Base-by-base conservation (phyloP, 2,888 invertebrate genomes). In the Ennomos fuscantarius region DNA sequence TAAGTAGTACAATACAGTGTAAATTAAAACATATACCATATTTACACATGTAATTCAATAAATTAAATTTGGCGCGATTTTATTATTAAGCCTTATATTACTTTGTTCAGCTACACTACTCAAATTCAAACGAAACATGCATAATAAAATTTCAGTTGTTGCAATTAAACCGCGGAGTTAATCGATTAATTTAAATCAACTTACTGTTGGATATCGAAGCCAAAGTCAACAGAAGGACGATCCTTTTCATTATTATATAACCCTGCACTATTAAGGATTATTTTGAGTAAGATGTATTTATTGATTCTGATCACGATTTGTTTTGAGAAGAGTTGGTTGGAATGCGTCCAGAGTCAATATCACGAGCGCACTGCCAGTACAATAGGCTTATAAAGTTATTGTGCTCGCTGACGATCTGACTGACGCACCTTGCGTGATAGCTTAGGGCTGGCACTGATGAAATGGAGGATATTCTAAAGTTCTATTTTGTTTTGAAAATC, bases 331-430 rank as follows among this genome's bases (percentile, higher is more conserved):
- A 42, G 41, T 10, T n/a, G n/a, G 10, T 13, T 10, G 39, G 15
- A 24, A 52, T 45, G 34, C 15, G 34, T 9, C 37, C 32, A 2
- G 49, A 24, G 43, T 24, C 40, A 8, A 45, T 40, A 34, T 45
- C 39, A 11, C 40, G 45, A 37, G 43, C 42, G 31, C 34, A 39
- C 54, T 15, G 42, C 32, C 9, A 11, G 8, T 12, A 55, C 54
- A 55, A 55, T 55, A 39, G 39, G 12, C 48, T 55, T 40, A 34
- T 40, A 24, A 43, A 39, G 37, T 55, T 48, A 49, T 55, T 55
- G 49, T 49, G 37, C 9, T 13, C 44, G 11, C 12, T 33, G 39
- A 37, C 41, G 15, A 11, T 13, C 12, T 24, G 34, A 34, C 47
- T 40, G 11, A 15, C 9, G 8, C 44, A 44, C n/a, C 8, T 40